Evolutionary conservation across 2,113 vertebrate genomes (phyloP).

Genomic region (Leucosticte australis): DNA sequence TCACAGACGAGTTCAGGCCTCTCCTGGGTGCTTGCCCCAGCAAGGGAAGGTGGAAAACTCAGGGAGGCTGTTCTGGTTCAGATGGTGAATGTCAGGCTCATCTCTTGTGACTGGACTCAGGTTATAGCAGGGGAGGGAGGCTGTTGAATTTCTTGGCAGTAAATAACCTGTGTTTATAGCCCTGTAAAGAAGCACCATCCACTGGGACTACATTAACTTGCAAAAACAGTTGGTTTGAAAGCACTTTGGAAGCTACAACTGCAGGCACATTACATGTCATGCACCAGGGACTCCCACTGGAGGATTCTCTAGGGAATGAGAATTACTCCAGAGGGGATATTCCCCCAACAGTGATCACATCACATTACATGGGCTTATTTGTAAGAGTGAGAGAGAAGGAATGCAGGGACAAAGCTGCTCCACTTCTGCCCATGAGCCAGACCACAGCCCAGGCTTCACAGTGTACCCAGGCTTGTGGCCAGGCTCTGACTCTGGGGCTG

Average conservation of each 20-base stretch:
- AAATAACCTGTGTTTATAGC: neutral
- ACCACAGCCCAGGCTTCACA: rapidly evolving
- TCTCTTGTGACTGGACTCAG: neutral
- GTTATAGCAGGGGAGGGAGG: neutral
- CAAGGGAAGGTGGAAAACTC: neutral
- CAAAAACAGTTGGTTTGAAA: neutral
- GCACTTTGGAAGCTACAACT: neutral
- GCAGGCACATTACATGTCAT: neutral
- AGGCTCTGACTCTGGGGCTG: neutral
- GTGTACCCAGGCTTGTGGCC: rapidly evolving
- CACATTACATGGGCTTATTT: neutral
- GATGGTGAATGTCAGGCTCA: rapidly evolving
- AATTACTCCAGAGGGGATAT: neutral
- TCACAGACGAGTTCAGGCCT: neutral
- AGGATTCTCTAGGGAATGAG: neutral
- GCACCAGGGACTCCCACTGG: neutral
- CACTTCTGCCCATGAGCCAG: neutral
- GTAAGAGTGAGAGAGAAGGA: neutral
- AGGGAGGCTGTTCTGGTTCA: neutral
- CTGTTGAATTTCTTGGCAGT: neutral
- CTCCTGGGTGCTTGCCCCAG: neutral
- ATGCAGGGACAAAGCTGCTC: neutral
- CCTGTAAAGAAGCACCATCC: neutral
- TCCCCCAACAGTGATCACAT: neutral
- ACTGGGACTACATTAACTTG: neutral